Conservation (phyloP, 2,888 invertebrate genomes). For the Dusona sp. region DNA sequence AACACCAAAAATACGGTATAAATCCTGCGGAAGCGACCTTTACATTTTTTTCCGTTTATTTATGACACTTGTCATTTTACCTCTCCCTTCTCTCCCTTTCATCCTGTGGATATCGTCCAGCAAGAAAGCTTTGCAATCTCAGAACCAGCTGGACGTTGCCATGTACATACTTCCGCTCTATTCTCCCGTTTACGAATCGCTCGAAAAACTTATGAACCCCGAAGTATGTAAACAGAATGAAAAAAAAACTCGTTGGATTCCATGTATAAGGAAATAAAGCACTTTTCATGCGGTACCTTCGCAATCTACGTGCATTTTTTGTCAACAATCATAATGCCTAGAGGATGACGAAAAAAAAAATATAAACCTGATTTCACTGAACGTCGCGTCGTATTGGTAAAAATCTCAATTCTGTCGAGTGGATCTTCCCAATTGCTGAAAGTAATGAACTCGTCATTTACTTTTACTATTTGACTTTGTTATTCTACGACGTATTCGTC, state of each 20-base stretch:
- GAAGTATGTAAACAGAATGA: not conserved
- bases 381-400: not conserved
- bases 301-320: not conserved
- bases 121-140: constrained; percentile 18
- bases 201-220: not conserved
- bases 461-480: constrained; percentile 11
- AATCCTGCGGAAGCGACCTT: constrained; percentile 37
- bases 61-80: constrained; percentile 24
- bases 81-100: constrained; percentile 11
- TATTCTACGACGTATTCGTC: constrained; percentile 9
- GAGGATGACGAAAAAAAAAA: not conserved
- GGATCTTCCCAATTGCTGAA: not conserved
- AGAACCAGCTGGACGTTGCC: constrained; percentile 30
- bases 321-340: not conserved
- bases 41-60: constrained; percentile 30
- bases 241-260: not conserved
- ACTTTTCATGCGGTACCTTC: constrained; percentile 13
- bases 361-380: not conserved
- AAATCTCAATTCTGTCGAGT: constrained; percentile 7
- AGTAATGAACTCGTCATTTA: constrained; percentile 18
- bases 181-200: constrained; percentile 1
- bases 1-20: constrained; percentile 23
- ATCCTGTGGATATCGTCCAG: constrained; percentile 7
- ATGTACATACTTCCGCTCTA: constrained; percentile 5
- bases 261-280: constrained; percentile 6